These are phyloP conservation scores for Solea solea DNA, from an alignment of 2,113 vertebrate species.

Conservation along the genomic window DNA sequence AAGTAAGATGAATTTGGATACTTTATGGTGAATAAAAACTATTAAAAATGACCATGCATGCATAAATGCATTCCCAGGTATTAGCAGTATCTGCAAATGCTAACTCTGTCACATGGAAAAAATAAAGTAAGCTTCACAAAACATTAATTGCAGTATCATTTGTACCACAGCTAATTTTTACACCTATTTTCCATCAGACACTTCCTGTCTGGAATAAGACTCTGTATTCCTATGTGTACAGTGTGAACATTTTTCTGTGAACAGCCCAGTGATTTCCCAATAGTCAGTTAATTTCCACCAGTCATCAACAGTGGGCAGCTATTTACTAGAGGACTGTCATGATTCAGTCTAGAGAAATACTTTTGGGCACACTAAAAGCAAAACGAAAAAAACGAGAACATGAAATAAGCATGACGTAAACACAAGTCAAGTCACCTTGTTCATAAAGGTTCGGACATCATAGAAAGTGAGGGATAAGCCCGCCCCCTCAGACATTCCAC, in stretches of 20 bases:
- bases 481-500: conserved; percentile 80
- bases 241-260: neutral
- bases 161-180: neutral
- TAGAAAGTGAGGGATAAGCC: conserved; percentile 89
- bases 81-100: neutral
- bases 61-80: neutral
- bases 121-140: neutral
- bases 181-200: neutral
- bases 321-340: neutral
- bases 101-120: neutral
- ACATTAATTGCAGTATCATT: neutral
- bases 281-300: neutral
- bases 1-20: neutral
- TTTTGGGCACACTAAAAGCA: neutral
- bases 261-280: neutral
- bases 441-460: conserved; percentile 90
- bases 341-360: neutral
- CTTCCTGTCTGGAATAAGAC: neutral
- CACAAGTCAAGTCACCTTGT: conserved; percentile 82
- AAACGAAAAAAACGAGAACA: neutral
- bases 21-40: neutral
- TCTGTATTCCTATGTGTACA: neutral
- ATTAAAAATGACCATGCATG: neutral
- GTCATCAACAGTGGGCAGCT: neutral
- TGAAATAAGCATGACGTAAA: neutral